Conservation (phyloP, 2,113 vertebrate species). For the Rhinopithecus roxellana region DNA sequence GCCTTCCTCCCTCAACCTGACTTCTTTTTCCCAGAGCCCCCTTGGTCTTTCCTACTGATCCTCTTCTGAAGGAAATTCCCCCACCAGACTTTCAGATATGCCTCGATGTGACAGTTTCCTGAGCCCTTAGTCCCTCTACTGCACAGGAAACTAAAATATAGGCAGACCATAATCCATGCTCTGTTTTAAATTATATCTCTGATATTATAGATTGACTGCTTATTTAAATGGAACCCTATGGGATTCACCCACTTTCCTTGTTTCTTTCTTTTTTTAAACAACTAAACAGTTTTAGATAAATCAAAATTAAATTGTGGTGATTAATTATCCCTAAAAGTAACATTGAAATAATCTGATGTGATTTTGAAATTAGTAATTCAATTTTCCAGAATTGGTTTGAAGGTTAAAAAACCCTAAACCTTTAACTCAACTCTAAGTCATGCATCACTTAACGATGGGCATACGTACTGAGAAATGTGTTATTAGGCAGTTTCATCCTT, state of each 20-base stretch:
- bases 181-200: neutral
- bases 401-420: neutral
- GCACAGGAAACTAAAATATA: neutral
- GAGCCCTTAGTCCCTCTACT: neutral
- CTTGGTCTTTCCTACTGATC: neutral
- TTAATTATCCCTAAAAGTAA: neutral
- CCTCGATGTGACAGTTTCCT: neutral
- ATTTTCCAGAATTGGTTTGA: neutral
- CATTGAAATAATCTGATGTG: neutral
- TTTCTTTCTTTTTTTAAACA: neutral
- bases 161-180: neutral
- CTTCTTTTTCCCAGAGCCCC: neutral
- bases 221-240: neutral
- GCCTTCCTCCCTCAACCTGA: neutral
- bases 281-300: neutral
- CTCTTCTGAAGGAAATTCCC: neutral
- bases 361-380: neutral
- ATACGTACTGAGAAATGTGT: neutral
- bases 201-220: neutral
- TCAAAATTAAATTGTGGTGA: neutral
- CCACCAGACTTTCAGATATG: neutral
- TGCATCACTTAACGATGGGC: neutral
- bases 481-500: neutral
- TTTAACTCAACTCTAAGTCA: neutral
- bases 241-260: neutral